Base-by-base conservation (phyloP, 1,140 invertebrate genomes). In the Drosophila sucinea region DNA sequence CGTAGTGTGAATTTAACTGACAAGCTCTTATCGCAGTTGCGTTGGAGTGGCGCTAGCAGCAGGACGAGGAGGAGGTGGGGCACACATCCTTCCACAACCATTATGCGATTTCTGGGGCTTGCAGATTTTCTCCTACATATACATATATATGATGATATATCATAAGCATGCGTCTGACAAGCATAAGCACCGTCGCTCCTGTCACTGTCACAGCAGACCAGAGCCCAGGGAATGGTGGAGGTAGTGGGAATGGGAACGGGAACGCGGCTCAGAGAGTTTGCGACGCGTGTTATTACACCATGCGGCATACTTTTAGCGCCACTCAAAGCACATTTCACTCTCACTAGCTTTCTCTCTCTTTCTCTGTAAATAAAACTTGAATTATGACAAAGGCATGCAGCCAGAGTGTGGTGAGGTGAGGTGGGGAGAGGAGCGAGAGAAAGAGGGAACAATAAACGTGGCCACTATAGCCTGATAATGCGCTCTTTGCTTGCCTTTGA, bases 261-360 rank as follows among this genome's bases (percentile, higher is more conserved):
- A 51, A 51, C 23, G 44, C 44, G 44, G 44, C 44, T 51, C 44
- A 51, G 44, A 51, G 44, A 51, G 44, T 51, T 51, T 51, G 44
- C 75, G 67, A 81, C 75, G 82, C 83, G 71, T 87, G 84, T 84
- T 80, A 87, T 87, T 87, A 87, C 84, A 87, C 84, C 73, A 69
- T 69, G 84, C 84, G 84, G 84, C 84, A 87, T 87, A 87, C 84
- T 87, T 81, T 89, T 84, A 87, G 80, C 80, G 84, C 80, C 84
- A 89, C 84, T 89, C 77, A 84, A 73, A 72, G 84, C 67, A 79
- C 79, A 70, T 87, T 87, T 81, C 74, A 65, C 67, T 85, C 69
- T 67, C 41, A 29, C 23, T 17, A 32, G 35, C 47, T 38, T 25
- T 38, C 11, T 4, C 32, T 47, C 57, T 75, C 51, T 58, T 38